These are phyloP conservation scores for Pogonognathellus flavescens DNA, from an alignment of 1,140 invertebrate species.

Conservation along the genomic window DNA sequence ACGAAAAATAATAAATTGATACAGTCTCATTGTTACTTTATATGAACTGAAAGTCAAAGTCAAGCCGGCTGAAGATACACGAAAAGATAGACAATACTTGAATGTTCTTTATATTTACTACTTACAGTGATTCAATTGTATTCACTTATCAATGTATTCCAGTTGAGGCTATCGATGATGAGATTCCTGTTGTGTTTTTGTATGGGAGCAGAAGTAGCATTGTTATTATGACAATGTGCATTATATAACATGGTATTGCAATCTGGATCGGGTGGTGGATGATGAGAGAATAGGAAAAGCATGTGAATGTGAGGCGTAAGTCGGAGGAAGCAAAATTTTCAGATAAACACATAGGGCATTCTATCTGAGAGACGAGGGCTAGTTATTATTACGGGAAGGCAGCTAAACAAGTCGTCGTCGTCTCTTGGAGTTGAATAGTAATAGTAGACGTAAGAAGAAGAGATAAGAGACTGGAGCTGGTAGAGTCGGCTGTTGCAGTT, in stretches of 20 bases:
- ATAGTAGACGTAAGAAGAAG: slow-evolving; percentile 5
- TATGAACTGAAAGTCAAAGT: slow-evolving; percentile 32
- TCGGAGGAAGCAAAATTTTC: too few species aligned
- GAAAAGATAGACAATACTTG: slow-evolving; percentile 32
- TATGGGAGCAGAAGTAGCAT: background rate
- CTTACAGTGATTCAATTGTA: slow-evolving; percentile 33
- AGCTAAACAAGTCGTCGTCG: too few species aligned
- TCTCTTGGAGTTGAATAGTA: background rate
- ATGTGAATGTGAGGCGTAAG: too few species aligned
- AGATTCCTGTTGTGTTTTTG: background rate
- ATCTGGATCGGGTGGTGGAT: too few species aligned
- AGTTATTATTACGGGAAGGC: too few species aligned
- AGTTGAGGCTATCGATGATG: background rate
- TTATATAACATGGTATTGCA: too few species aligned
- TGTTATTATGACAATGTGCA: too few species aligned
- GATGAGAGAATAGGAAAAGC: too few species aligned
- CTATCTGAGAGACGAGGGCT: too few species aligned
- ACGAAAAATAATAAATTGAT: background rate
- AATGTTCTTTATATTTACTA: slow-evolving; percentile 34
- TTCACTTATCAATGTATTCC: slow-evolving; percentile 25
- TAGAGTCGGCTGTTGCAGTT: background rate
- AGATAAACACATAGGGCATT: too few species aligned
- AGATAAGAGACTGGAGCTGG: background rate
- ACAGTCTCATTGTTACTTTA: too few species aligned
- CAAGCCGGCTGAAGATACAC: slow-evolving; percentile 36